Evolutionary conservation across 1,140 invertebrate genomes (phyloP).

Genomic region (Drosophila melanica): DNA sequence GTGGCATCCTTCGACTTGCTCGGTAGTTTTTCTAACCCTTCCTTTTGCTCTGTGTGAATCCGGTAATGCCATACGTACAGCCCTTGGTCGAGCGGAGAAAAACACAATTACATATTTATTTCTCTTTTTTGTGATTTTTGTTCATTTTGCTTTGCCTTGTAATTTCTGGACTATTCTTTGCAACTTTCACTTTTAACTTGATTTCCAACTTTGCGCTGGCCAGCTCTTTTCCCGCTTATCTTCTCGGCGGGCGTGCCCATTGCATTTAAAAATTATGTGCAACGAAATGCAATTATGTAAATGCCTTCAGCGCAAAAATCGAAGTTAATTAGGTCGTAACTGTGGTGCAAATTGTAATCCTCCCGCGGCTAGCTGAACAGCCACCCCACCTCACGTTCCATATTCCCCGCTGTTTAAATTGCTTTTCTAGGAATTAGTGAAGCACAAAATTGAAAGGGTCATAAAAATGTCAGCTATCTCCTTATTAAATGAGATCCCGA

Average conservation of each 20-base stretch:
- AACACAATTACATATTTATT: conserved; percentile 68
- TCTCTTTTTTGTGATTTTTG: conserved; percentile 12
- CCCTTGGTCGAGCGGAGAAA: conserved; percentile 16
- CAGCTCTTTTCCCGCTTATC: conserved; percentile 41
- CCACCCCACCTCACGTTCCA: not conserved
- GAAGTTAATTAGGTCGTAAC: conserved; percentile 81
- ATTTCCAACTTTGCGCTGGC: conserved; percentile 43
- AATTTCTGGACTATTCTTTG: conserved; percentile 61
- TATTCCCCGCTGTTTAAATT: conserved; percentile 31
- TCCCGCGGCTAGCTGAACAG: not conserved
- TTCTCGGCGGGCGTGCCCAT: conserved; percentile 38
- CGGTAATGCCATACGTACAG: conserved; percentile 65
- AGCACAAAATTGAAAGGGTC: conserved; percentile 55
- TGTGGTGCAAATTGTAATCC: conserved; percentile 63
- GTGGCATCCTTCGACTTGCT: conserved; percentile 11
- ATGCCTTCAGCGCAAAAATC: conserved; percentile 69
- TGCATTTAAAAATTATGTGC: conserved; percentile 66
- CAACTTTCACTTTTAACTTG: conserved; percentile 70
- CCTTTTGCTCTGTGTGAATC: conserved; percentile 28
- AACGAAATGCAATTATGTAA: conserved; percentile 79
- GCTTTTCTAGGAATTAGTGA: conserved; percentile 61
- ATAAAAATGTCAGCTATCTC: conserved; percentile 54
- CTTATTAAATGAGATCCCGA: conserved; percentile 47
- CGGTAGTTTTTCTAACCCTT: conserved; percentile 11
- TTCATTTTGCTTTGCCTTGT: conserved; percentile 53